Percentiles rank a stretch among this genome's conserved stretches.
phyloP scores from a whole-genome alignment of 2,113 vertebrate genomes.

The Cebidichthys violaceus region DNA sequence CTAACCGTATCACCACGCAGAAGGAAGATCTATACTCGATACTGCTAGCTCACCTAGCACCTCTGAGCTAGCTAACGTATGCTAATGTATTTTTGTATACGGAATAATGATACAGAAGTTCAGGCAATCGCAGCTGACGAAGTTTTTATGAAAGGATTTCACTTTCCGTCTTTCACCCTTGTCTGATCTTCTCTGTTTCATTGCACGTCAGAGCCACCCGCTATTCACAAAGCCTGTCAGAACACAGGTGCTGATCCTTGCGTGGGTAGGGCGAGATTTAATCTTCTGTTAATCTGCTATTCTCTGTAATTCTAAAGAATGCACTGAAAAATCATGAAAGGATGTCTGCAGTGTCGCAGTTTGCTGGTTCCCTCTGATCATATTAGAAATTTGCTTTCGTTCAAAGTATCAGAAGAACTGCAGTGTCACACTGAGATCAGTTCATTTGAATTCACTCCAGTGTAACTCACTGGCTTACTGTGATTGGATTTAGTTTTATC shows the following conservation, averaged over 20 bases:
- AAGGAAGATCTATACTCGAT: too few species aligned
- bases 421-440: constrained; percentile 29
- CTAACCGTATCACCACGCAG: too few species aligned
- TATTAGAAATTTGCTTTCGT: constrained; percentile 21
- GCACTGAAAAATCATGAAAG: constrained; percentile 34
- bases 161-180: constrained; percentile 45
- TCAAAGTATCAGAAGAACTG: constrained; percentile 1
- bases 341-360: constrained; percentile 16
- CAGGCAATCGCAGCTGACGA: constrained; percentile 35
- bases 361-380: constrained; percentile 29
- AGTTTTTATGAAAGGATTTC: constrained; percentile 65
- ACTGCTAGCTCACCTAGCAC: background rate
- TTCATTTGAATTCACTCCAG: constrained; percentile 33
- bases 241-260: constrained; percentile 57
- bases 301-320: constrained; percentile 45
- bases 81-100: too few species aligned
- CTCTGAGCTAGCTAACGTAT: background rate
- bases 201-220: constrained; percentile 39
- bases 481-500: constrained; percentile 29
- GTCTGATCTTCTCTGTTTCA: constrained; percentile 58
- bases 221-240: constrained; percentile 48
- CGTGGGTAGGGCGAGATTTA: constrained; percentile 18
- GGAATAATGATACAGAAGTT: constrained; percentile 24
- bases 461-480: constrained; percentile 16
- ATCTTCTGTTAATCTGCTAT: constrained; percentile 56